These are phyloP conservation scores for Eueremaeus valkanovi DNA, from an alignment of 2,888 invertebrate genomes.

Conservation along the genomic window DNA sequence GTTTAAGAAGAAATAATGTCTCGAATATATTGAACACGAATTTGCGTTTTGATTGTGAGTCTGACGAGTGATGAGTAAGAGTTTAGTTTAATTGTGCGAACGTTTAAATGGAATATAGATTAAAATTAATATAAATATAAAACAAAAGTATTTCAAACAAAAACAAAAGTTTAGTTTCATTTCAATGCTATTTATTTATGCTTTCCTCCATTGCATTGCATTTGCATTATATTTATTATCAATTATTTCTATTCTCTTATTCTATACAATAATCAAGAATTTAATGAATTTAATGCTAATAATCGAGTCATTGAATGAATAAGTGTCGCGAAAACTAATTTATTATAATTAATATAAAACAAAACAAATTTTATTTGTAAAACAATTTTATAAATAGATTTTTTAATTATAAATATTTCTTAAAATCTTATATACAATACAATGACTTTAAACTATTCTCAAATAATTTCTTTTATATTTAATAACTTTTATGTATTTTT, in stretches of 20 bases:
- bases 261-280: not conserved
- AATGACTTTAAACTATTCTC: too few species aligned
- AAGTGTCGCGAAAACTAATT: not conserved
- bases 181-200: too few species aligned
- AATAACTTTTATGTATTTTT: not conserved
- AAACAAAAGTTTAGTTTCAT: too few species aligned
- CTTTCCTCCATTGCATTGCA: too few species aligned
- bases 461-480: too few species aligned
- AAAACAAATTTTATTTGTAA: too few species aligned
- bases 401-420: not conserved
- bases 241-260: too few species aligned
- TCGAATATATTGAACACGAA: not conserved
- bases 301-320: not conserved
- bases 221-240: too few species aligned
- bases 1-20: constrained; percentile 42
- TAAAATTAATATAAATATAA: not conserved
- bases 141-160: not conserved
- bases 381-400: too few species aligned
- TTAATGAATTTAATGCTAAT: not conserved
- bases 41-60: not conserved
- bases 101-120: not conserved
- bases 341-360: too few species aligned
- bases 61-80: too few species aligned
- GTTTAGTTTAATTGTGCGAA: too few species aligned
- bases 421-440: not conserved